These are phyloP conservation scores for Thereva nobilitata DNA, from an alignment of 2,888 invertebrate genomes.

Conservation along the genomic window DNA sequence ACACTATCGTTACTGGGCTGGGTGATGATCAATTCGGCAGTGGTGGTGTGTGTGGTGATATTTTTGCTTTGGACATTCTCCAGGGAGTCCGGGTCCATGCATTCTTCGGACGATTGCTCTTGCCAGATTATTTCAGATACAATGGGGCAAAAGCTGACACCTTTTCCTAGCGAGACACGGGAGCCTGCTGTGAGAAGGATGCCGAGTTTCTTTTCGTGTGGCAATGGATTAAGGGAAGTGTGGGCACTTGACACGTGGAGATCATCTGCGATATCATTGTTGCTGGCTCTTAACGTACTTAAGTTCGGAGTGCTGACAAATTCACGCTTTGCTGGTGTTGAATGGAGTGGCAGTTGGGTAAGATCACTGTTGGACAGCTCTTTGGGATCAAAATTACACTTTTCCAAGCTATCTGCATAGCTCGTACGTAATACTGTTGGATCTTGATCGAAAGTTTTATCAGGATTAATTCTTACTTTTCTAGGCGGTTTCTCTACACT, in stretches of 20 bases:
- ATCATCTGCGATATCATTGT: slow-evolving; percentile 57
- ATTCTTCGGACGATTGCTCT: slow-evolving; percentile 63
- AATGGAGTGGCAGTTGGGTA: slow-evolving; percentile 6
- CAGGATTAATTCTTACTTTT: slow-evolving; percentile 38
- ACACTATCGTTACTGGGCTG: not conserved
- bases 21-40: not conserved
- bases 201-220: slow-evolving; percentile 59
- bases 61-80: slow-evolving; percentile 6
- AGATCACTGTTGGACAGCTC: slow-evolving; percentile 43
- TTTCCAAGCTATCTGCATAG: slow-evolving; percentile 56
- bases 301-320: slow-evolving; percentile 68
- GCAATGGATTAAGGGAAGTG: slow-evolving; percentile 62
- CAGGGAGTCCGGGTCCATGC: slow-evolving; percentile 26
- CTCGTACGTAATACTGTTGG: slow-evolving; percentile 55
- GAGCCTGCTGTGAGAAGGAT: slow-evolving; percentile 53
- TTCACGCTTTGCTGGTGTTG: slow-evolving; percentile 47
- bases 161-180: slow-evolving; percentile 59
- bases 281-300: slow-evolving; percentile 52
- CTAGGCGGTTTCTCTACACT: slow-evolving; percentile 37
- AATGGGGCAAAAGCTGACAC: slow-evolving; percentile 79
- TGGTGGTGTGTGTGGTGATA: not conserved
- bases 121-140: slow-evolving; percentile 81
- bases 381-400: slow-evolving; percentile 53
- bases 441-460: slow-evolving; percentile 55
- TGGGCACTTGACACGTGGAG: slow-evolving; percentile 65